These are phyloP conservation scores for Neuroscelio doddi DNA, from an alignment of 2,888 invertebrate genomes.

Conservation along the genomic window DNA sequence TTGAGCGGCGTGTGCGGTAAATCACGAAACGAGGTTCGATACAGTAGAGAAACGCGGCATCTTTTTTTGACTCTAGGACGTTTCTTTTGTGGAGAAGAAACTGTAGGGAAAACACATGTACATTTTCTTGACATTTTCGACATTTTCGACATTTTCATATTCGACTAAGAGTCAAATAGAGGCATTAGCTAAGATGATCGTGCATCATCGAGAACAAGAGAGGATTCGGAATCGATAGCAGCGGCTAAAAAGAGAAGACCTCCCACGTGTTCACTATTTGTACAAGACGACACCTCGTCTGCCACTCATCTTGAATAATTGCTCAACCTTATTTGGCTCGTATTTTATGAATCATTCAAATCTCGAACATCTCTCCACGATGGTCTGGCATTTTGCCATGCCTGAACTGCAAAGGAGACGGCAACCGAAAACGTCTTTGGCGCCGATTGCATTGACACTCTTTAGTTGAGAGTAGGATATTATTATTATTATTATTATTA, in stretches of 20 bases:
- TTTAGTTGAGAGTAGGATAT: too few relatives aligned
- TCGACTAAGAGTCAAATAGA: conserved; percentile 34
- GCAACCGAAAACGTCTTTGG: not conserved
- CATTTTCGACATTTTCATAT: not conserved
- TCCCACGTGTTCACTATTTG: conserved; percentile 41
- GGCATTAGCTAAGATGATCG: conserved; percentile 24
- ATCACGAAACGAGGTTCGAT: not conserved
- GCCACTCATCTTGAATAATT: conserved; percentile 39
- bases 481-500: too few relatives aligned
- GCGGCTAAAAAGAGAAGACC: conserved; percentile 11
- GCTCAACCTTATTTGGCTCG: conserved; percentile 21
- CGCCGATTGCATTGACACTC: conserved; percentile 6
- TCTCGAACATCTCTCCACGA: not conserved
- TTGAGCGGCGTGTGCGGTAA: conserved; percentile 13
- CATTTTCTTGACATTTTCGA: too few relatives aligned
- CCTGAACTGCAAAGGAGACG: not conserved
- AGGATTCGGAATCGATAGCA: conserved; percentile 6
- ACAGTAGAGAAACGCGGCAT: not conserved
- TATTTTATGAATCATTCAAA: conserved; percentile 35
- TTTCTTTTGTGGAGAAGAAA: not conserved
- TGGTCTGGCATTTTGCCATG: not conserved
- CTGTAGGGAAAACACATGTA: conserved; percentile 2
- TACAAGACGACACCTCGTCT: conserved; percentile 40
- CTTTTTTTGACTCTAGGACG: not conserved
- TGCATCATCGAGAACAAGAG: not conserved